Evolutionary conservation across 1,140 invertebrate species (phyloP), one percentile per base, ranked within the genome.

Genomic region (Drosophila fuyamai): DNA sequence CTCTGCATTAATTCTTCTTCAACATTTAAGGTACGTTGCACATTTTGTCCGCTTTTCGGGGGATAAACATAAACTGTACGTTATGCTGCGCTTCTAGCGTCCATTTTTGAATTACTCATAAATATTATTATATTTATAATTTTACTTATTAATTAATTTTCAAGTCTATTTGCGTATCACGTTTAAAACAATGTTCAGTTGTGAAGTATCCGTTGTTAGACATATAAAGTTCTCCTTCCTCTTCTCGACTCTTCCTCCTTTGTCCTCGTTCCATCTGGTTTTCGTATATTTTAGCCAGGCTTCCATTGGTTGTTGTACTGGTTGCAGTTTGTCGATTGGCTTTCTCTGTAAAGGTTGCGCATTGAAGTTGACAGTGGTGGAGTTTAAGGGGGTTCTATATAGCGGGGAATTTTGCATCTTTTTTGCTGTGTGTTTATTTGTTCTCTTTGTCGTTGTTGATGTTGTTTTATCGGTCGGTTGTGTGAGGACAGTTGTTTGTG

Each of bases 131-230:
- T 83, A 79, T 82, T 86, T 89, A 78, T 79, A 89, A 77, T 83
- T 89, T 88, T 88, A 84, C 84, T 88, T 88, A 88, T 84, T 72
- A 86, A 85, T 90, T 90, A 90, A 81, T 79, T 84, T 89, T 89
- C 85, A 90, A 90, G 85, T 90, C 81, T 90, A 90, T 89, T 90
- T 90, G 86, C 85, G 78, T 90, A 90, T 89, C 84, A 89, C 84
- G 85, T 89, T 89, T 84, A 89, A 88, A 88, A 88, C 84, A 89
- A 86, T 90, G 77, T 90, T 89, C 81, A 85, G 81, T 90, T 89
- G 81, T 90, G 84, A 85, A 85, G 68, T 90, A 89, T 90, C 78
- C 78, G 85, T 90, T 90, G 73, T 84, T 72, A 72, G 68, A 90
- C 85, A 86, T 90, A 80, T 65, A 85, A 84, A 85, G 74, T 79